A percentile compares a stretch with the other conserved stretches of the same genome.
phyloP scores from a whole-genome alignment of 1,140 invertebrate species.

The Vollenhovia emeryi region DNA sequence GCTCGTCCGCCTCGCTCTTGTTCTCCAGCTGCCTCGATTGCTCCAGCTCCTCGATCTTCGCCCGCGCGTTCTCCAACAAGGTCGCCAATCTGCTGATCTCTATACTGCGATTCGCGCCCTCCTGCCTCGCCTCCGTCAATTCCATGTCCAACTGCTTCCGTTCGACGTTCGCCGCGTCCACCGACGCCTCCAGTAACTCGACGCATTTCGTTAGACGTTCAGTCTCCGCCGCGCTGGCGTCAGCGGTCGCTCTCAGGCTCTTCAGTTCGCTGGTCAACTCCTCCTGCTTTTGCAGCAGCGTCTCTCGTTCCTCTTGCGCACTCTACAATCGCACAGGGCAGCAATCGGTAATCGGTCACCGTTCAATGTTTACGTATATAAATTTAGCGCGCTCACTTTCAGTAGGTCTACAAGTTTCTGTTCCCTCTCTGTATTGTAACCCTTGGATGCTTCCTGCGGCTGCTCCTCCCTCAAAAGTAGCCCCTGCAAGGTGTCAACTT shows the following conservation, averaged over 20 bases:
- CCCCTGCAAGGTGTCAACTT: constrained; percentile 91
- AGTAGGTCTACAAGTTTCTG: constrained; percentile 94
- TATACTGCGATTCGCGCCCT: constrained; percentile 86
- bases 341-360: neutral
- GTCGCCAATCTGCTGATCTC: constrained; percentile 92
- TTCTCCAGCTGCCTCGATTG: constrained; percentile 81
- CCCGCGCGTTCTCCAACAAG: constrained; percentile 92
- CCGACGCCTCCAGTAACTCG: constrained; percentile 89
- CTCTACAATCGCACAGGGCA: constrained; percentile 85
- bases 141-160: constrained; percentile 90
- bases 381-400: constrained; percentile 86
- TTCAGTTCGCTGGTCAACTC: constrained; percentile 90
- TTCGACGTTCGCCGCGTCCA: constrained; percentile 90
- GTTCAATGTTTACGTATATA: neutral
- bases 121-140: constrained; percentile 88
- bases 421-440: constrained; percentile 90
- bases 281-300: constrained; percentile 91
- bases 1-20: constrained; percentile 87
- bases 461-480: constrained; percentile 89
- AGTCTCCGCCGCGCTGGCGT: constrained; percentile 87
- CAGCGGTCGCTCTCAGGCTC: constrained; percentile 83
- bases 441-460: constrained; percentile 84
- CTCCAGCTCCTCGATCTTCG: constrained; percentile 86
- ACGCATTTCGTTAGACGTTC: constrained; percentile 89
- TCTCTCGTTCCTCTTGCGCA: constrained; percentile 92